Conservation (phyloP, 2,797 vertebrate genomes). For the Galagoides demidoff region DNA sequence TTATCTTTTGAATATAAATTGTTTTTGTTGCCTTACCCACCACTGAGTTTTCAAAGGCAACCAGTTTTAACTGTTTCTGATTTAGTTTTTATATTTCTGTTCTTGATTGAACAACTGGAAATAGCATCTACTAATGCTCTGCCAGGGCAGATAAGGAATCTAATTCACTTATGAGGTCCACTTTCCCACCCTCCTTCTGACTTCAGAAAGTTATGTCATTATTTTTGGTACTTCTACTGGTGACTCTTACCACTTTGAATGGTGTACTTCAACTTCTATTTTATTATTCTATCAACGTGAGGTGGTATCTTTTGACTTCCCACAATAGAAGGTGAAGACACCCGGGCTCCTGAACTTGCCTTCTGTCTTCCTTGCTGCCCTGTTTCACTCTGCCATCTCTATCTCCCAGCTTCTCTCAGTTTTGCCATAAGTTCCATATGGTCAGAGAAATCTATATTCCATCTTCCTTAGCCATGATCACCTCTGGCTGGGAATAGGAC, state of each 20-base stretch:
- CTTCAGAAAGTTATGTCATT: background rate
- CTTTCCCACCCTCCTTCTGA: background rate
- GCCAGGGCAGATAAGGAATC: background rate
- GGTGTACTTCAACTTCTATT: background rate
- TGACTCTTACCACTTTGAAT: background rate
- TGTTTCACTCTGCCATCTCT: background rate
- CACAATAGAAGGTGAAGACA: background rate
- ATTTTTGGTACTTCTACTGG: background rate
- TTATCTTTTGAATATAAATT: background rate
- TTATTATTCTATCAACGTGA: background rate
- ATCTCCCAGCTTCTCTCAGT: background rate
- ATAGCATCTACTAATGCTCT: background rate
- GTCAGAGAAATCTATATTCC: background rate
- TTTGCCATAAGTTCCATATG: background rate
- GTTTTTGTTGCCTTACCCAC: background rate
- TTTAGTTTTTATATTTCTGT: background rate
- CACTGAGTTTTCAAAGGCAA: background rate
- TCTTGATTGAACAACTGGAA: background rate
- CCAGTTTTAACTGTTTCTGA: background rate
- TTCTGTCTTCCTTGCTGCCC: no score
- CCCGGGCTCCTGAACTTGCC: fast-evolving
- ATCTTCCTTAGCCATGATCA: background rate
- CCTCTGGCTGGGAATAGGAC: background rate
- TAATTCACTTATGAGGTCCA: background rate
- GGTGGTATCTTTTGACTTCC: background rate